phyloP scores from a whole-genome alignment of 2,888 invertebrate species.

The Sarcophaga caerulescens region DNA sequence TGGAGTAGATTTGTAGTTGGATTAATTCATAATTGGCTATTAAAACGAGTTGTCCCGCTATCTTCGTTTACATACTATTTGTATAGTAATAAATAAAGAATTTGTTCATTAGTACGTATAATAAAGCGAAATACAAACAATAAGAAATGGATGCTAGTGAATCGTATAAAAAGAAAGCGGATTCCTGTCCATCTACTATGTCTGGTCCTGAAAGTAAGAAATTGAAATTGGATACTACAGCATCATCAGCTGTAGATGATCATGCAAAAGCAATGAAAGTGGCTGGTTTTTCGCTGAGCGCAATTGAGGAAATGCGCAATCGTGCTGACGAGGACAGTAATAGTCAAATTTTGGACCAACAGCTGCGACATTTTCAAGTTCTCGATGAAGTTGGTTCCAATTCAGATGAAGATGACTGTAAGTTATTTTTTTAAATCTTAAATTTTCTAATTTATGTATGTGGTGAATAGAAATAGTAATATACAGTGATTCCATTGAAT shows the following conservation, averaged over 20 bases:
- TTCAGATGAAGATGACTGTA: conserved; percentile 78
- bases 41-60: conserved; percentile 77
- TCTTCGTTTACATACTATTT: conserved; percentile 51
- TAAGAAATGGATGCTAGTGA: conserved; percentile 28
- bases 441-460: not conserved
- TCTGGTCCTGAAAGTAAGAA: conserved; percentile 50
- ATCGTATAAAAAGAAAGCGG: conserved; percentile 11
- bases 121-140: not conserved
- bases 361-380: conserved; percentile 84
- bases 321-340: conserved; percentile 75
- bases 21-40: conserved; percentile 81
- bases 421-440: conserved; percentile 44
- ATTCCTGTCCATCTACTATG: not conserved
- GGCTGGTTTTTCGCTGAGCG: conserved; percentile 79
- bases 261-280: conserved; percentile 75
- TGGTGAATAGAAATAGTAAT: not conserved
- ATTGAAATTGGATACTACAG: conserved; percentile 31
- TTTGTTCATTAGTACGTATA: conserved; percentile 39
- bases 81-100: conserved; percentile 40
- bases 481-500: no score
- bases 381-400: conserved; percentile 84
- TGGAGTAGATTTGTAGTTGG: conserved; percentile 77
- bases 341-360: conserved; percentile 77
- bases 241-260: conserved; percentile 59
- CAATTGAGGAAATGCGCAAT: conserved; percentile 77